Base-by-base conservation (phyloP, 2,797 vertebrate species). In the Dipus sagitta region DNA sequence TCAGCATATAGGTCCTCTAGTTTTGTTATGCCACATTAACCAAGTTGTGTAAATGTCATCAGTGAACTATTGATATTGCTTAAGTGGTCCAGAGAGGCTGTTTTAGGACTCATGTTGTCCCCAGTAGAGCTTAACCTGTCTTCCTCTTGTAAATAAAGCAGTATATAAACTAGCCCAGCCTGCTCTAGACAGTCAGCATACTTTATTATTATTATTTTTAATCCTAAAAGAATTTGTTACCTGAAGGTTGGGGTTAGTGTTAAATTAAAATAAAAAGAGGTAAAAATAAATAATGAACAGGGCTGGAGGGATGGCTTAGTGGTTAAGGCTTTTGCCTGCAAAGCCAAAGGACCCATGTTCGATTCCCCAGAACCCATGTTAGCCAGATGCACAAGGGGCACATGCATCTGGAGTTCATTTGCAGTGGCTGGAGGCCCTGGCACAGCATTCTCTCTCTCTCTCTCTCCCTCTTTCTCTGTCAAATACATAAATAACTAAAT, bases 121-220 rank as follows among this genome's bases (percentile, higher is more conserved):
- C 18, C 42, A 38, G 38, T 71, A 93, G 65, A 94, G 26, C 54
- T 28, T 86, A 93, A 76, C 52, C 62, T 74, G 86, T 86, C 88
- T 95, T 94, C 76, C 81, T 78, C 90, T 14, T 64, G 28, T 96
- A 72, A 97, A 95, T 96, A 97, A 97, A 94, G 88, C 23, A 83
- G 96, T 95, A 78, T 1, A 23, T 94, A 96, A 81, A 75, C 84
- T 86, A 74, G 83, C 77, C 82, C 52, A 96, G 42, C 26, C 88
- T 54, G 81, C 68, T 88, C 54, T 92, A 91, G 95, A 95, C 62
- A 62, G 42, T 90, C 71, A 84, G 88, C 88, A 77, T 9, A 15
- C 24, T 72, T 34, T 47, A 47, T 47, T 47, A 10, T 47, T 47
- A 47, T 47, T 47, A 47, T 78, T 54, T 30, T 62, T 42, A 80